A percentile compares a stretch with the other conserved stretches of the same genome.
Evolutionary conservation across 1,140 invertebrate genomes (phyloP).

Genomic region (Sminthurides bifidus): DNA sequence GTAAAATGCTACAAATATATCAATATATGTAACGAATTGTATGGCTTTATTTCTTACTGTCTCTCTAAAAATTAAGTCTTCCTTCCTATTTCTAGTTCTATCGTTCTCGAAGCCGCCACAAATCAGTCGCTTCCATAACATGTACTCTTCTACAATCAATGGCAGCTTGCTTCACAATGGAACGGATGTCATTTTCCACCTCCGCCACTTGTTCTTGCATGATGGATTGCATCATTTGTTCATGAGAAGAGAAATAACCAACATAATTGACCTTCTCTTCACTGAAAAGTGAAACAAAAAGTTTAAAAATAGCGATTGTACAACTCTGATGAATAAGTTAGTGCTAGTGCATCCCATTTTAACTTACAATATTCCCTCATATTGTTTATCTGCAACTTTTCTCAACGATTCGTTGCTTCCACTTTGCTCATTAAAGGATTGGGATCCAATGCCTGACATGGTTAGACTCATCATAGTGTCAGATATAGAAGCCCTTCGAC

Average conservation of each 20-base stretch:
- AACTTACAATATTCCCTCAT: constrained; percentile 13
- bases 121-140: constrained; percentile 57
- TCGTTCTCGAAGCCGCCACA: constrained; percentile 36
- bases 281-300: constrained; percentile 31
- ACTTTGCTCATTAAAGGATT: not conserved
- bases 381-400: not conserved
- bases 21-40: not conserved
- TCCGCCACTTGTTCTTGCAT: constrained; percentile 49
- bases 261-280: constrained; percentile 59
- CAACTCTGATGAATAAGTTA: not conserved
- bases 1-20: not conserved
- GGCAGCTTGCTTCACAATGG: constrained; percentile 52
- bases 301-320: not conserved
- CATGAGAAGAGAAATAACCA: constrained; percentile 62
- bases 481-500: constrained; percentile 1
- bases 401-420: too few relatives aligned
- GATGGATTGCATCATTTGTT: constrained; percentile 56
- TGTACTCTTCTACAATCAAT: constrained; percentile 58
- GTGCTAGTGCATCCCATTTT: not conserved
- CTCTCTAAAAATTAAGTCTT: constrained; percentile 26
- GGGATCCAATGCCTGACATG: too few relatives aligned
- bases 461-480: too few relatives aligned
- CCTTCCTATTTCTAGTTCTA: constrained; percentile 28
- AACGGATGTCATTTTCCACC: constrained; percentile 48
- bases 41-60: constrained; percentile 12